Evolutionary conservation across 2,797 vertebrate genomes (phyloP), one percentile per base, ranked within the genome.

Genomic region (Urophycis tenuis): DNA sequence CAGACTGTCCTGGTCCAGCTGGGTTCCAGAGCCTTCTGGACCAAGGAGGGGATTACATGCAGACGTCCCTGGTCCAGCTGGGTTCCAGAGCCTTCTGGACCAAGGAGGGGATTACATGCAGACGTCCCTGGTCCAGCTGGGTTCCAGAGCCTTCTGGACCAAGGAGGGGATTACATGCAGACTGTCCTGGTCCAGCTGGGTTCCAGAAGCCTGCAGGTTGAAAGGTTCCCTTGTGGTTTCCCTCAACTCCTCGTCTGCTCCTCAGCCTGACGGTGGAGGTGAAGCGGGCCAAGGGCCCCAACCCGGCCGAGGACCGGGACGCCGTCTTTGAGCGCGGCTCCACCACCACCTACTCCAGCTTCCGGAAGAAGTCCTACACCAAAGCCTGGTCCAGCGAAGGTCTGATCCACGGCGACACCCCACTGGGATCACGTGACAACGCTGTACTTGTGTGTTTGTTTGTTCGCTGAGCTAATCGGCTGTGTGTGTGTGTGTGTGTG

Each of bases 321-420:
- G 96, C 97, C 34, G 96, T 99, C 84, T 99, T 99, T 92, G 97
- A 99, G 76, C 94, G 96, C 45, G 97, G 97, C 71, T 99, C 97
- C 84, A 96, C 95, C 74, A 99, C 97, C 71, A 99, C 96, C 0
- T 99, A 99, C 86, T 96, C 97, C 30, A 99, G 97, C 88, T 99
- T 99, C 89, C 94, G 96, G 82, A 98, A 94, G 84, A 93, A 89
- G 73, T 94, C 85, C 81, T 94, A 97, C 78, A 91, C 95, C 0
- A 98, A 96, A 83, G 96, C 96, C 0, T 99, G 97, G 97, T 95
- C 96, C 74, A 94, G 88, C 81, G 95, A 95, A 96, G 97, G 97
- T 96, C 71, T 1, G 14, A n/a, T 22, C 0, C 2, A 53, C 30
- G 11, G 34, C 12, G 0, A 31, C 75, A 17, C 41, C 14, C 19